Evolutionary conservation across 2,888 invertebrate species (phyloP), one percentile per base, ranked within the genome.

Genomic region (Chrysolina oricalcia): DNA sequence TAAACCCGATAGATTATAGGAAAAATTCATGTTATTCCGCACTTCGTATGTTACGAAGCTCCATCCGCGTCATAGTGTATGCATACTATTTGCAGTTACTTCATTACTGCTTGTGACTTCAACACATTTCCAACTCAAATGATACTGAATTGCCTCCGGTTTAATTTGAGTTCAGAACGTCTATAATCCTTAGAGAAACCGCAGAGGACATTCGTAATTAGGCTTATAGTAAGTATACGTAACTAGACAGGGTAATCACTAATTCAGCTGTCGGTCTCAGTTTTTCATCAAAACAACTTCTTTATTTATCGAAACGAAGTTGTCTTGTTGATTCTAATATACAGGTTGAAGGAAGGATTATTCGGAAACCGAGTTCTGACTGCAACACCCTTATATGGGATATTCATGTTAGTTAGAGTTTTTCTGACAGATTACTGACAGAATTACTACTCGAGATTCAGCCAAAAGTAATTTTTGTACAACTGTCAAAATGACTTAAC

Each of bases 171-270:
- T 53, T 53, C 53, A 53, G 21, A 53, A 21, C 11, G 21, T 53
- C 53, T 21, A 53, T 21, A 53, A 21, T 53, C 19, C 53, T 53
- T 11, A 21, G 21, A 17, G n/a, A 48, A 17, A 43, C 43, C 43
- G 1, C 43, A 43, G 43, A 43, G 21, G 8, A 53, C 53, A 53
- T 53, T 53, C 11, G 53, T 53, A 21, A 53, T 53, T 53, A 53
- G 53, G 0, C 10, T 3, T 21, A 53, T 53, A 21, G 11, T 53
- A 53, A 53, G 21, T 53, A 53, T 53, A 53, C 21, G 3, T 53
- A 53, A 53, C 53, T 21, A 53, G 53, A 53, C 53, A 53, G 53
- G 11, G 10, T 53, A 53, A 53, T 53, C 53, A 53, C 21, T 53
- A 21, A 10, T 53, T 53, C 11, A 53, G 21, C 21, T 53, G 11